These are phyloP conservation scores for Eretmochelys imbricata DNA, from an alignment of 2,113 vertebrate genomes.

Conservation along the genomic window DNA sequence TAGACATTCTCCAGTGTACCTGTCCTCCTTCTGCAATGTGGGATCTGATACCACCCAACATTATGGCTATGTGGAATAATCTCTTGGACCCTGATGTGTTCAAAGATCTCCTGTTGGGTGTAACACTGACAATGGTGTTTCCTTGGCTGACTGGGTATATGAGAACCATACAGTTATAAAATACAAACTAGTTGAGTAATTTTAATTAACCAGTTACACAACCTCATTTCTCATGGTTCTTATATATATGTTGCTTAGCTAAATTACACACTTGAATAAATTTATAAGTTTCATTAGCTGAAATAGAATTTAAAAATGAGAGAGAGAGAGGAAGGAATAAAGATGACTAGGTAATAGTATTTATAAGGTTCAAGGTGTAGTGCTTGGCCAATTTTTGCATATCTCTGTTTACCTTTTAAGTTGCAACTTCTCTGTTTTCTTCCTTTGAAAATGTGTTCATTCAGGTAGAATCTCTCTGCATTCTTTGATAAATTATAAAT, in stretches of 20 bases:
- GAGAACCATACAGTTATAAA: not conserved
- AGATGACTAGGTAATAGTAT: no score
- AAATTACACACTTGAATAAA: not conserved
- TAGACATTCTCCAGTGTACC: not conserved
- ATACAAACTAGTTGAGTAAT: not conserved
- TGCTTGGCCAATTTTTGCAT: no score
- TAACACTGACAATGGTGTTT: not conserved
- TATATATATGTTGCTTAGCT: not conserved
- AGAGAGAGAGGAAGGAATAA: not conserved
- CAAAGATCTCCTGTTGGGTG: not conserved
- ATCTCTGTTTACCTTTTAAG: no score
- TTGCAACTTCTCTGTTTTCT: no score
- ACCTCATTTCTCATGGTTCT: not conserved
- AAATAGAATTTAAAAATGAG: not conserved
- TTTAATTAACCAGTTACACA: not conserved
- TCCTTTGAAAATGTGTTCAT: no score
- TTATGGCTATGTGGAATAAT: not conserved
- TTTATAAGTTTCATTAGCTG: not conserved
- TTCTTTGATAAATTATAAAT: no score
- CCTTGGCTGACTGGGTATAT: not conserved
- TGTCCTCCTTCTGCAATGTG: rapidly evolving
- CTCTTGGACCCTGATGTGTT: not conserved
- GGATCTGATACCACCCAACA: not conserved
- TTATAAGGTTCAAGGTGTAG: no score
- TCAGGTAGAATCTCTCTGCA: no score